phyloP scores from a whole-genome alignment of 1,140 invertebrate genomes.

The Drosophila prosaltans region DNA sequence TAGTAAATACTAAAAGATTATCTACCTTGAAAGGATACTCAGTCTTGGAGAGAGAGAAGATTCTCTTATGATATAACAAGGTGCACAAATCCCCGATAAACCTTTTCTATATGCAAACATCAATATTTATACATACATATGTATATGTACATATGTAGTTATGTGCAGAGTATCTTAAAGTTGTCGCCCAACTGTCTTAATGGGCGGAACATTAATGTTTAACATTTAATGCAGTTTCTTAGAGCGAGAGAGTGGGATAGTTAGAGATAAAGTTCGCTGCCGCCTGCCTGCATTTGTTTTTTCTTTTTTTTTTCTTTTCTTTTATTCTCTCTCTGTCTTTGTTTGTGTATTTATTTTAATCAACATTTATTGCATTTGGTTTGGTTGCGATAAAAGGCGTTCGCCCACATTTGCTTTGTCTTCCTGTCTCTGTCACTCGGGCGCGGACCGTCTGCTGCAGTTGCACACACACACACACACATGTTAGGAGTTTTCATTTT shows the following conservation, averaged over 20 bases:
- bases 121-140: too few relatives aligned
- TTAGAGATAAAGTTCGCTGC: background rate
- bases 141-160: too few relatives aligned
- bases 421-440: conserved; percentile 43
- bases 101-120: too few relatives aligned
- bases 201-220: conserved; percentile 5
- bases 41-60: too few relatives aligned
- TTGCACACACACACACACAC: conserved; percentile 66
- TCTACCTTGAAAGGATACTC: too few relatives aligned
- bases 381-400: conserved; percentile 76
- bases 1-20: too few relatives aligned
- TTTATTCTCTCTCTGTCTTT: conserved; percentile 21
- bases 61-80: too few relatives aligned
- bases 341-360: conserved; percentile 68
- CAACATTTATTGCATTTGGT: conserved; percentile 79
- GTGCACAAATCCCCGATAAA: too few relatives aligned
- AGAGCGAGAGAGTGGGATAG: background rate
- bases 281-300: conserved; percentile 16
- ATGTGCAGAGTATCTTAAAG: background rate
- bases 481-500: conserved; percentile 59
- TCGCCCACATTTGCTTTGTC: conserved; percentile 72
- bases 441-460: conserved; percentile 1
- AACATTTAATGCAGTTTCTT: conserved; percentile 48
- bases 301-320: conserved; percentile 19
- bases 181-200: background rate